Conservation (phyloP, 1,140 invertebrate species). For the Hydropsyche tenuis region DNA sequence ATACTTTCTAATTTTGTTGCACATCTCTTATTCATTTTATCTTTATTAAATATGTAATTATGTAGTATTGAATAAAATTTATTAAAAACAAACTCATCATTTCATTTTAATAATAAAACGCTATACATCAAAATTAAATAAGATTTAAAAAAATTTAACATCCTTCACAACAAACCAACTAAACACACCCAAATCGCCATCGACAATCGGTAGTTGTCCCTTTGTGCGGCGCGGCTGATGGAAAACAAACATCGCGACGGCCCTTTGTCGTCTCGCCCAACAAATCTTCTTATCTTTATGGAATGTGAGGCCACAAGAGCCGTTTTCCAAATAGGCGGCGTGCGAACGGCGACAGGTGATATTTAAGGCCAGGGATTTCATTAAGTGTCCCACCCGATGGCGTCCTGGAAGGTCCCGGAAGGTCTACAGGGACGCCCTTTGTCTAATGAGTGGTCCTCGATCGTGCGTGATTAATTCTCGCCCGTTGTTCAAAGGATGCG, state of each 20-base stretch:
- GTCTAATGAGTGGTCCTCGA: not conserved
- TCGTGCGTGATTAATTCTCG: not conserved
- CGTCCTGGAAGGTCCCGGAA: not conserved
- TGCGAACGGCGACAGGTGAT: slow-evolving; percentile 39
- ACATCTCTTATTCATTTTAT: no score
- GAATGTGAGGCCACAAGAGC: slow-evolving; percentile 38
- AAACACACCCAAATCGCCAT: not conserved
- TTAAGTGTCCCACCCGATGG: slow-evolving; percentile 18
- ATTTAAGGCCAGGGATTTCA: slow-evolving; percentile 33
- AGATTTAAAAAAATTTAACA: no score
- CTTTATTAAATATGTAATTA: no score
- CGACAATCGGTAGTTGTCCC: not conserved
- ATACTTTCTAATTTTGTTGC: no score
- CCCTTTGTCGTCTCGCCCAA: slow-evolving; percentile 27
- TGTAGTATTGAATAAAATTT: no score
- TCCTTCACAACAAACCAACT: no score
- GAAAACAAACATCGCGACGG: slow-evolving; percentile 31
- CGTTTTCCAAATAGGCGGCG: slow-evolving; percentile 31
- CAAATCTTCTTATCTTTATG: slow-evolving; percentile 46
- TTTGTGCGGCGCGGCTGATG: slow-evolving; percentile 2
- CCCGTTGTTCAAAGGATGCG: not conserved
- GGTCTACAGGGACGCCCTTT: not conserved
- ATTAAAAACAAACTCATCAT: no score
- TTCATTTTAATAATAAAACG: no score
- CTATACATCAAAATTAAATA: no score